Base-by-base conservation (phyloP, 53 echinoderm and acorn worm genomes). In the Crossaster papposus region DNA sequence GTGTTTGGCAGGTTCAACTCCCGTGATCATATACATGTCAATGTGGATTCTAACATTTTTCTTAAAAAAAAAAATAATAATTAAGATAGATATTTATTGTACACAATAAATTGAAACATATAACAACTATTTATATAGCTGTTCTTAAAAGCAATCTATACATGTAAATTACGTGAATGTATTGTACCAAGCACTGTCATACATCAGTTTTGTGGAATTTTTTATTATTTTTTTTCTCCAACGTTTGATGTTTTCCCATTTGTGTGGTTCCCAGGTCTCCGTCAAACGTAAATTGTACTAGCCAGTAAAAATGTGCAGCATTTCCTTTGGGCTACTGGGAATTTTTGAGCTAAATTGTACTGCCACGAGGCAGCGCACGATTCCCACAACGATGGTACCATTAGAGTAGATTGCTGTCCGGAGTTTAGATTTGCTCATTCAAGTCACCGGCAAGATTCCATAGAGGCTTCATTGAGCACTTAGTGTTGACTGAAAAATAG, bases 401-500 rank as follows among this genome's bases (percentile, higher is more conserved):
- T 68, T 68, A 68, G n/a, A 23, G 68, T 28, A 23, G 24, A 28
- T 26, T 11, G 28, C 22, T 23, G 4, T 62, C 4, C 20, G 6
- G 58, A 3, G 5, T 68, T n/a, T 28, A n/a, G n/a, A 18, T 6
- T 5, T 28, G 28, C 68, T 23, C 68, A 28, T 28, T 23, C 22
- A 26, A 44, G 44, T 68, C 68, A 1, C 28, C n/a, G 26, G 68
- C 22, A 15, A 18, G 0, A 18, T 68, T 35, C 75, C 75, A 35
- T 20, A 4, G 78, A 78, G 51, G 23, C 36, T 24, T 0, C n/a
- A 4, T 50, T 23, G 38, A 44, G 78, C 78, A 78, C 78, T 78
- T 78, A 78, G 78, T 50, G 38, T 78, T 38, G 17, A 36, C 78
- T n/a, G 78, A 44, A 44, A 44, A 78, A 51, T n/a, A n/a, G 78